Percentiles rank a stretch among this genome's conserved stretches.
Conservation (phyloP, 2,888 invertebrate genomes). For the Trachelus stipa region DNA sequence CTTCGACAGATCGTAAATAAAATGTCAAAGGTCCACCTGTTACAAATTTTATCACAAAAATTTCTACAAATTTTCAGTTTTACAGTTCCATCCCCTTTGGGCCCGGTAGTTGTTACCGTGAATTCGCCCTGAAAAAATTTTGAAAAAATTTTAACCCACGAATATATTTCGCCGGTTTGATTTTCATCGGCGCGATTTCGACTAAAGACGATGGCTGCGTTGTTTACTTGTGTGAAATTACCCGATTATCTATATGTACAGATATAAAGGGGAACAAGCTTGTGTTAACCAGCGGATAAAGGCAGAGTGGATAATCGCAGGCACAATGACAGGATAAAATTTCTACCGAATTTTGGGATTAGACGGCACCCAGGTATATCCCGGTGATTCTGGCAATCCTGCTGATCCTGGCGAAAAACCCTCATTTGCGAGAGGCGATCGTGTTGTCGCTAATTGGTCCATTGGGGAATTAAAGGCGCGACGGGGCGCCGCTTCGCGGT, state of each 20-base stretch:
- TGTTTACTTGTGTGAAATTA: not conserved
- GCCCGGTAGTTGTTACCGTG: too few relatives aligned
- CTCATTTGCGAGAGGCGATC: not conserved
- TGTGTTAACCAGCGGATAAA: not conserved
- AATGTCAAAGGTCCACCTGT: too few relatives aligned
- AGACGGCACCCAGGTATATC: not conserved
- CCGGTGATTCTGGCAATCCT: not conserved
- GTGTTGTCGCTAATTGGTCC: conserved; percentile 60
- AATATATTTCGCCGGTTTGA: not conserved
- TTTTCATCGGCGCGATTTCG: not conserved
- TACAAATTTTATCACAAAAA: too few relatives aligned
- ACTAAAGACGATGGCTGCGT: not conserved
- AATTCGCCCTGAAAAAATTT: too few relatives aligned
- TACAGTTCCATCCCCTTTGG: too few relatives aligned
- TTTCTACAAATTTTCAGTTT: too few relatives aligned
- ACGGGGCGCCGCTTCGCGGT: not conserved
- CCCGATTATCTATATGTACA: not conserved
- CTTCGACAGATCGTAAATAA: too few relatives aligned
- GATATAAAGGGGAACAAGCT: not conserved
- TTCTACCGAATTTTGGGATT: not conserved
- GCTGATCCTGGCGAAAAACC: not conserved
- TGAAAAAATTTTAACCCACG: too few relatives aligned
- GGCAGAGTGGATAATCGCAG: not conserved
- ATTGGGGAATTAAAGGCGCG: conserved; percentile 39
- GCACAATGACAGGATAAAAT: not conserved